Percentiles rank a stretch among this genome's conserved stretches.
These are phyloP conservation scores for Pissodes strobi DNA, from an alignment of 1,140 invertebrate genomes.

Conservation along the genomic window DNA sequence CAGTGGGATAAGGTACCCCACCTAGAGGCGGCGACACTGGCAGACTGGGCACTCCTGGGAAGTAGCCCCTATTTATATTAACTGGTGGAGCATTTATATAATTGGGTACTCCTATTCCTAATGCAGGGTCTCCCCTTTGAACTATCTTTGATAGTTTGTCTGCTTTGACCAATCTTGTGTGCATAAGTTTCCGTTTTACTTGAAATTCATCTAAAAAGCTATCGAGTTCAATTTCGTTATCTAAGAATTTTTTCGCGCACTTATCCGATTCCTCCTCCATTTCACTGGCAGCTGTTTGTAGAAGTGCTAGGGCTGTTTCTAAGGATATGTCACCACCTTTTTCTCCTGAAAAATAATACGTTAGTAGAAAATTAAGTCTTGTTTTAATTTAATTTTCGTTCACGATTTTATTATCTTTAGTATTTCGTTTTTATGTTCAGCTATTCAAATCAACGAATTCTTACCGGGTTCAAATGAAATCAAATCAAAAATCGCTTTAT, in stretches of 20 bases:
- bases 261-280: conserved; percentile 87
- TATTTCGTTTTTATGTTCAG: too few species aligned
- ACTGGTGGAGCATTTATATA: conserved; percentile 52
- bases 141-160: conserved; percentile 85
- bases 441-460: too few species aligned
- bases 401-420: neutral
- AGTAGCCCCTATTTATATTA: conserved; percentile 51
- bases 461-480: too few species aligned
- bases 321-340: conserved; percentile 72
- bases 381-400: neutral
- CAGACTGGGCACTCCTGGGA: conserved; percentile 48
- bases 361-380: too few species aligned
- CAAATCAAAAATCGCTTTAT: too few species aligned
- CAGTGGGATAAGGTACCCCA: conserved; percentile 58
- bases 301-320: conserved; percentile 79
- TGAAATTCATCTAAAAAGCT: conserved; percentile 80
- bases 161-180: conserved; percentile 79
- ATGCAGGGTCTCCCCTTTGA: conserved; percentile 56
- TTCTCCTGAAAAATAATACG: conserved; percentile 63
- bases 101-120: conserved; percentile 40
- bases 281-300: conserved; percentile 84
- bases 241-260: conserved; percentile 75
- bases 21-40: conserved; percentile 12
- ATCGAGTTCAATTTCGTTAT: conserved; percentile 73
- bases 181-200: conserved; percentile 73